Evolutionary conservation across 2,888 invertebrate genomes (phyloP).

Genomic region (Pachymerium ferrugineum): DNA sequence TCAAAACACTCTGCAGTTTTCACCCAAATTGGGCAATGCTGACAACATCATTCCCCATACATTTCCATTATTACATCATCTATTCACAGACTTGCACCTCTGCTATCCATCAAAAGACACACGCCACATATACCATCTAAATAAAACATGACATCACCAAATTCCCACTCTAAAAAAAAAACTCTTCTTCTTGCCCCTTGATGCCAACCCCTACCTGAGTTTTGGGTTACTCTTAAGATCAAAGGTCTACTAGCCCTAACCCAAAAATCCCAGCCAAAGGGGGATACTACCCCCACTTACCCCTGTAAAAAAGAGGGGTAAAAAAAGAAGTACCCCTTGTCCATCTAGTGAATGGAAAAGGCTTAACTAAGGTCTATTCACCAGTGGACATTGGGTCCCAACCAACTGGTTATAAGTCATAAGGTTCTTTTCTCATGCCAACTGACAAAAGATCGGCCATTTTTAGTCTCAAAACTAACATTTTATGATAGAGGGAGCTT

Average conservation of each 20-base stretch:
- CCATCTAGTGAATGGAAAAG: constrained; percentile 18
- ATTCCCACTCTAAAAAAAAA: constrained; percentile 5
- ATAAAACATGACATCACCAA: neutral
- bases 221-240: constrained; percentile 11
- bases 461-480: constrained; percentile 20
- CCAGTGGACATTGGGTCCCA: constrained; percentile 10
- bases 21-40: too few species aligned
- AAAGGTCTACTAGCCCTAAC: constrained; percentile 15
- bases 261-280: constrained; percentile 1
- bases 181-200: too few species aligned
- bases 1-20: too few species aligned
- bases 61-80: too few species aligned
- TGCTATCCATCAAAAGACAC: too few species aligned
- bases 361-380: constrained; percentile 21
- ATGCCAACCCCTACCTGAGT: constrained; percentile 13
- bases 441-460: neutral
- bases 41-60: too few species aligned
- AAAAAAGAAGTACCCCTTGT: constrained; percentile 17
- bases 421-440: constrained; percentile 21
- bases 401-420: constrained; percentile 21
- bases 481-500: constrained; percentile 21
- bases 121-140: too few species aligned
- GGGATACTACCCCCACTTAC: constrained; percentile 14
- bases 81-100: too few species aligned
- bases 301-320: neutral